These are phyloP conservation scores for Chrysemys picta DNA, from an alignment of 2,113 vertebrate genomes.

Conservation along the genomic window DNA sequence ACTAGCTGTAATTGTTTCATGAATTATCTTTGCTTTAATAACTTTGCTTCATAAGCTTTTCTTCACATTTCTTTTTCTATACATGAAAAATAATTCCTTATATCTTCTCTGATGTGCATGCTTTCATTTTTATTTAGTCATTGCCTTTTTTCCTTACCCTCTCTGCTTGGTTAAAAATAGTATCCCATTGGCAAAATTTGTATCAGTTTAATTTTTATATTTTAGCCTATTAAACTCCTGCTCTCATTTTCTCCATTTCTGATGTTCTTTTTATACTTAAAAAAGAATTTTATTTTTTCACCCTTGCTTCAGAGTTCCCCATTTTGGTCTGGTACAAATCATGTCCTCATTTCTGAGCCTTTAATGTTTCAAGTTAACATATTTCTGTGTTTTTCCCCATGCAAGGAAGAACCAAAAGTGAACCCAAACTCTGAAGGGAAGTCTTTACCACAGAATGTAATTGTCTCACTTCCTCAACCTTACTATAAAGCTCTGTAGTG, in stretches of 20 bases:
- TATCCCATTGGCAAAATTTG: not conserved
- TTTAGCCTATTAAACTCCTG: not conserved
- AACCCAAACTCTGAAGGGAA: not conserved
- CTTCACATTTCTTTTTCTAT: not conserved
- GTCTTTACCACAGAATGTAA: not conserved
- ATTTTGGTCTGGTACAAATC: not conserved
- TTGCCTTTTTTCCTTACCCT: not conserved
- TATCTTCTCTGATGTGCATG: not conserved
- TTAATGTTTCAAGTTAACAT: not conserved
- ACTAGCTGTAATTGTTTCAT: not conserved
- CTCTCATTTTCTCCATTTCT: not conserved
- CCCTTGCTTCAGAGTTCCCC: not conserved
- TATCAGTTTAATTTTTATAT: rapidly evolving
- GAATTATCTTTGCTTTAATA: not conserved
- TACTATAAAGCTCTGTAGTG: not conserved
- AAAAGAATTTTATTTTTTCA: not conserved
- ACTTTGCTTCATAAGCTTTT: not conserved
- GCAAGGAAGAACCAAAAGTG: not conserved
- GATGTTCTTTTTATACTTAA: not conserved
- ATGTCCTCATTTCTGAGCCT: not conserved
- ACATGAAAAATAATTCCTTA: not conserved
- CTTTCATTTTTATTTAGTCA: not conserved
- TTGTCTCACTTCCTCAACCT: not conserved
- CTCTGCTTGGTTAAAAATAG: not conserved
- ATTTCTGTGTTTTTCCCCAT: not conserved